Evolutionary conservation across 2,113 vertebrate species (phyloP).

Genomic region (Penelope pileata): DNA sequence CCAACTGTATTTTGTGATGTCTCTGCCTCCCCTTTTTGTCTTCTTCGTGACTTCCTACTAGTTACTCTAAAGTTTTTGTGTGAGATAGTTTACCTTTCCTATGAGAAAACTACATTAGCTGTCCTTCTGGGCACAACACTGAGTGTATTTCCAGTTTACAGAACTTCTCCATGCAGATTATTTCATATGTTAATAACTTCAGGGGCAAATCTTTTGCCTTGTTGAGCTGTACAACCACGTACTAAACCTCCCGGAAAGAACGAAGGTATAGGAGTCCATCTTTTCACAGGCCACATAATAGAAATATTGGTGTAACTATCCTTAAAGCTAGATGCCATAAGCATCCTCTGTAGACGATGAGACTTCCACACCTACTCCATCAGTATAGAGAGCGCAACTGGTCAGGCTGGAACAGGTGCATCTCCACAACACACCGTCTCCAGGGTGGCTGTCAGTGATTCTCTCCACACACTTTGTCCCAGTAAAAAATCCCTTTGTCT

Average conservation of each 20-base stretch:
- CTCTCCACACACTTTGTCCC: background rate
- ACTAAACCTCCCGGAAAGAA: background rate
- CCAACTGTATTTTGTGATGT: background rate
- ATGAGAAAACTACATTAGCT: background rate
- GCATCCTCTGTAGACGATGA: background rate
- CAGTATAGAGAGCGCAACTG: background rate
- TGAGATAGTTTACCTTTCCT: background rate
- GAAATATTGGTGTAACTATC: background rate
- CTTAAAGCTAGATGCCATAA: background rate
- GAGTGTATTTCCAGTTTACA: background rate
- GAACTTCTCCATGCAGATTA: background rate
- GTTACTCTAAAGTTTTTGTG: background rate
- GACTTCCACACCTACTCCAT: background rate
- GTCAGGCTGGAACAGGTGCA: background rate
- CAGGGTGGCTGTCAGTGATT: background rate
- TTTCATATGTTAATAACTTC: background rate
- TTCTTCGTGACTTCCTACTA: background rate
- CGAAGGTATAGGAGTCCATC: background rate
- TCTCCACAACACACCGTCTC: background rate
- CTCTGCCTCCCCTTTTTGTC: background rate
- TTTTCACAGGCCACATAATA: background rate
- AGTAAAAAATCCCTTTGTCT: background rate
- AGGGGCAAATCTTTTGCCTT: background rate
- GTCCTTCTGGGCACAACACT: background rate
- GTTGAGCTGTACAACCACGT: background rate